Evolutionary conservation across 2,797 vertebrate genomes (phyloP).

Genomic region (Neosilurus mollespiculum): DNA sequence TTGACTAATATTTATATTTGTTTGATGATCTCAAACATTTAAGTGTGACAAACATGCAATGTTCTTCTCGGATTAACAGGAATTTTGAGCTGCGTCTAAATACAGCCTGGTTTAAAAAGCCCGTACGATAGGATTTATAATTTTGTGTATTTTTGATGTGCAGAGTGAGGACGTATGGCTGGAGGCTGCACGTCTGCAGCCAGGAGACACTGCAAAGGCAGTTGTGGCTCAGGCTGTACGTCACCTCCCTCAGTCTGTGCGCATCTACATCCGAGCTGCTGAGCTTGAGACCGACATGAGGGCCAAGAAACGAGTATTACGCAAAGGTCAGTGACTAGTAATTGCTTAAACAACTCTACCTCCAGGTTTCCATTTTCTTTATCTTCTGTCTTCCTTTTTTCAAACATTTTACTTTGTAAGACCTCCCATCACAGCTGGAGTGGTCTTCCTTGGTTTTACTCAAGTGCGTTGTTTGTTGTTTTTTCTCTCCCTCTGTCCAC

Average conservation of each 20-base stretch:
- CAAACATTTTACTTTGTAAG: not conserved
- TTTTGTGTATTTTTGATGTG: not conserved
- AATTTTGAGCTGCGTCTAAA: not conserved
- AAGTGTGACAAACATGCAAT: no score
- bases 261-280: conserved; percentile 95
- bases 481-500: no score
- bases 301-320: conserved; percentile 94
- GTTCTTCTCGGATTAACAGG: not conserved
- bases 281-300: conserved; percentile 95
- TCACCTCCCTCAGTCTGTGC: conserved; percentile 92
- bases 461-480: no score
- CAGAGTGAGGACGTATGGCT: conserved; percentile 98
- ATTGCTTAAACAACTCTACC: not conserved
- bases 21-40: no score
- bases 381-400: not conserved
- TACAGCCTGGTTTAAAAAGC: not conserved
- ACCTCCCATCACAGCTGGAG: not conserved
- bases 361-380: not conserved
- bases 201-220: conserved; percentile 95
- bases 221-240: conserved; percentile 98
- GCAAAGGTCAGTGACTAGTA: conserved; percentile 82
- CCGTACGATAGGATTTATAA: not conserved
- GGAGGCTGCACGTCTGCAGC: conserved; percentile 94
- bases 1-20: no score
- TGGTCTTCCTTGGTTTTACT: no score